phyloP scores from a whole-genome alignment of 1,140 invertebrate genomes.

The Aphidius gifuensis region DNA sequence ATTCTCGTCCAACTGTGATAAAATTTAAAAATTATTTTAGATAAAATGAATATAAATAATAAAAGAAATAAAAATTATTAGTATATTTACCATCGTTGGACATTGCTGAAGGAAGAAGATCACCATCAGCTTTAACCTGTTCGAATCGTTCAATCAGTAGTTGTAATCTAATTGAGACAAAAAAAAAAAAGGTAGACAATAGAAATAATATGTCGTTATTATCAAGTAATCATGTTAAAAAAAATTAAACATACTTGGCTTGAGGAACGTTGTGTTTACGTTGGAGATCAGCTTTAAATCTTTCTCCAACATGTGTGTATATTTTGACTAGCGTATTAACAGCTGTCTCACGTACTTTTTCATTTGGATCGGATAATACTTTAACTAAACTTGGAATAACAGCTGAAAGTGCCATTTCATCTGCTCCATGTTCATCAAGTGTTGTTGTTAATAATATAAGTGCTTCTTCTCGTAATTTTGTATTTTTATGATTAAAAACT shows the following conservation, averaged over 20 bases:
- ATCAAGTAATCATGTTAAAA: no score
- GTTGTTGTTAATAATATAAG: conserved; percentile 74
- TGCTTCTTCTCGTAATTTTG: conserved; percentile 81
- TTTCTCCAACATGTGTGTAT: conserved; percentile 91
- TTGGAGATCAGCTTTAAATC: conserved; percentile 76
- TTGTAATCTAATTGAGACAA: conserved; percentile 53
- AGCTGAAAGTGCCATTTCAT: conserved; percentile 74
- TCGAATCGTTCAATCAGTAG: conserved; percentile 81
- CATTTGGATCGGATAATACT: conserved; percentile 84
- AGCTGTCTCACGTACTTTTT: conserved; percentile 82
- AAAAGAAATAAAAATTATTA: conserved; percentile 9
- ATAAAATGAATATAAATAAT: conserved; percentile 16
- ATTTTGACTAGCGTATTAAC: conserved; percentile 83
- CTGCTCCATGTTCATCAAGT: conserved; percentile 81
- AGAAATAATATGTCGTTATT: not conserved
- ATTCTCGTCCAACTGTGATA: conserved; percentile 47
- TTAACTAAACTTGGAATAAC: conserved; percentile 81
- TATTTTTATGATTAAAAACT: conserved; percentile 82
- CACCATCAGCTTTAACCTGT: conserved; percentile 75
- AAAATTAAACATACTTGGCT: conserved; percentile 62
- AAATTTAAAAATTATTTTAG: conserved; percentile 14
- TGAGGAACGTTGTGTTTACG: conserved; percentile 78
- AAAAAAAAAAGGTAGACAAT: not conserved
- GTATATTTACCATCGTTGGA: conserved; percentile 47
- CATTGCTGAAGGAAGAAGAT: conserved; percentile 73